Conservation (phyloP, 2,888 invertebrate genomes). For the Cecidostiba fungosa region DNA sequence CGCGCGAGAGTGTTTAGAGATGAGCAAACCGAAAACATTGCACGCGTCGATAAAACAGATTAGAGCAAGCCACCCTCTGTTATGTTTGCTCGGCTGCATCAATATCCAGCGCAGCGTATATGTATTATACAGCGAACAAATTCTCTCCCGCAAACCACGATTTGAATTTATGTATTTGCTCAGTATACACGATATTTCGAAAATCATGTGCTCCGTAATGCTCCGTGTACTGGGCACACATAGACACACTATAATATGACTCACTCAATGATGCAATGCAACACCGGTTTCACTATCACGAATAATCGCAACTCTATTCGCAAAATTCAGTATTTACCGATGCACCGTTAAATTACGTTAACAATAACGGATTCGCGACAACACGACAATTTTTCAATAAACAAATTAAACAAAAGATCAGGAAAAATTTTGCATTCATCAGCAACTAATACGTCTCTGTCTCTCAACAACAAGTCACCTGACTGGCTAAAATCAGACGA, state of each 20-base stretch:
- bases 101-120: not conserved
- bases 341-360: not conserved
- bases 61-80: not conserved
- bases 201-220: not conserved
- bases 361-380: too few species aligned
- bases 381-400: too few species aligned
- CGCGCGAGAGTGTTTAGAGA: not conserved
- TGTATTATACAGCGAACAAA: not conserved
- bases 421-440: not conserved
- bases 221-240: not conserved
- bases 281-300: not conserved
- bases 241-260: not conserved
- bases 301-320: not conserved
- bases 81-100: not conserved
- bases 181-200: not conserved
- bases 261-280: not conserved
- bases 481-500: not conserved
- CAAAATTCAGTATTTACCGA: too few species aligned
- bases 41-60: slow-evolving; percentile 45
- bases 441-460: not conserved
- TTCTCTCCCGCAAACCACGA: not conserved
- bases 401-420: not conserved
- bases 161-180: not conserved
- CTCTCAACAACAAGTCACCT: not conserved
- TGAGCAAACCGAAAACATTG: not conserved